These are phyloP conservation scores for Homarus americanus DNA, from an alignment of 1,140 invertebrate genomes.

Conservation along the genomic window DNA sequence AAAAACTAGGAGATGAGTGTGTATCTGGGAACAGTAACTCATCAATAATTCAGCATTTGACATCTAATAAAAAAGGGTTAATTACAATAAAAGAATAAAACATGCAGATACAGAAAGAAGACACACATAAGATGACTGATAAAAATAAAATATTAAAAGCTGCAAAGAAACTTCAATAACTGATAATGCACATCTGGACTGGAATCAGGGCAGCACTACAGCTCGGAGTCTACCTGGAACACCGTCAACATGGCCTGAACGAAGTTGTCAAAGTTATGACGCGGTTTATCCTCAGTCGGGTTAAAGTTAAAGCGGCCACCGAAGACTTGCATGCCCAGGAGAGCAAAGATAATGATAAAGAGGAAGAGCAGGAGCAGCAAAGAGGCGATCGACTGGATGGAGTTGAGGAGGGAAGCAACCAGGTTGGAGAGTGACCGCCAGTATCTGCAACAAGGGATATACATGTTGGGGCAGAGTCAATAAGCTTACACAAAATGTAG, in stretches of 20 bases:
- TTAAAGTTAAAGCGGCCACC: slow-evolving; percentile 99
- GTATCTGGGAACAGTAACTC: no score
- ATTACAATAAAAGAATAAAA: no score
- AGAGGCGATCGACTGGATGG: slow-evolving; percentile 99
- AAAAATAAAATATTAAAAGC: background rate
- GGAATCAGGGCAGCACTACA: background rate
- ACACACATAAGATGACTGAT: background rate
- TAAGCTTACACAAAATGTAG: background rate
- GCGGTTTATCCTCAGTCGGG: slow-evolving; percentile 88
- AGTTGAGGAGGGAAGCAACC: slow-evolving; percentile 99
- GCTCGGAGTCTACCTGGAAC: slow-evolving; percentile 88
- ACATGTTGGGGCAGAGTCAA: background rate
- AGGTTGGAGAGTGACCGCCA: slow-evolving; percentile 99
- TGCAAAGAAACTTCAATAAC: background rate
- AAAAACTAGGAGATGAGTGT: no score
- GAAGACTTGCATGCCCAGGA: slow-evolving; percentile 99
- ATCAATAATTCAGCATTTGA: no score
- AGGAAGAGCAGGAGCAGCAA: slow-evolving; percentile 99
- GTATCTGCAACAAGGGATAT: slow-evolving; percentile 85
- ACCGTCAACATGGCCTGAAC: slow-evolving; percentile 99
- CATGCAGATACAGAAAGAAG: background rate
- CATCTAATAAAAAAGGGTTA: no score
- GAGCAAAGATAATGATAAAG: slow-evolving; percentile 99
- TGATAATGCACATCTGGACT: background rate
- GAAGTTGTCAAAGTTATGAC: slow-evolving; percentile 99